A percentile compares a stretch with the other conserved stretches of the same genome.
Evolutionary conservation across 2,797 vertebrate species (phyloP).

Genomic region (Gymnopithys bicolor): DNA sequence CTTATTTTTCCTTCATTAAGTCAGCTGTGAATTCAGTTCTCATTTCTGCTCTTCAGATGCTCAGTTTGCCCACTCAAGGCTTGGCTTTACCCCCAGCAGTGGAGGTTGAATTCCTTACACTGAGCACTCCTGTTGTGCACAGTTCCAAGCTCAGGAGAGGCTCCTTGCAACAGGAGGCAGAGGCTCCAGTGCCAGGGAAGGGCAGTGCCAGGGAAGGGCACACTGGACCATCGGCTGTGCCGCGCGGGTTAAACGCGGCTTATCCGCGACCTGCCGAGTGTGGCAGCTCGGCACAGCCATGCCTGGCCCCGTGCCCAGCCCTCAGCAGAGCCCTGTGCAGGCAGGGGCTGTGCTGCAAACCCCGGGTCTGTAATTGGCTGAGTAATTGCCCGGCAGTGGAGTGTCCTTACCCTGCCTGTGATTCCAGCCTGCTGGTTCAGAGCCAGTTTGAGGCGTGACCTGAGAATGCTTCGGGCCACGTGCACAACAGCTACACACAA

Average conservation of each 20-base stretch:
- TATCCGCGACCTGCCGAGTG: conserved; percentile 42
- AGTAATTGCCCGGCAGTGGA: conserved; percentile 22
- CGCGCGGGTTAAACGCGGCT: background rate
- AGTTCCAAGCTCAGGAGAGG: background rate
- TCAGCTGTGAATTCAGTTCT: background rate
- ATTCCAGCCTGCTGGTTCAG: background rate
- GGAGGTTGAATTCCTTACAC: background rate
- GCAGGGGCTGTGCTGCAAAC: conserved; percentile 33
- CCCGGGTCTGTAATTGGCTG: conserved; percentile 8
- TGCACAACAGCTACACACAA: background rate
- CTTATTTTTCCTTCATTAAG: background rate
- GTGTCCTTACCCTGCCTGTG: conserved; percentile 18
- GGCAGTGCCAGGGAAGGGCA: background rate
- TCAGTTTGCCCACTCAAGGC: background rate
- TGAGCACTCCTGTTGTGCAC: background rate
- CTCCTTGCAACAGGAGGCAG: background rate
- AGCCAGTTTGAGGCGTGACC: background rate
- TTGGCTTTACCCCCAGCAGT: background rate
- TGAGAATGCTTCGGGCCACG: background rate
- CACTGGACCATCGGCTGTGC: background rate
- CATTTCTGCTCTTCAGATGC: background rate
- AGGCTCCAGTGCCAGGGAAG: background rate
- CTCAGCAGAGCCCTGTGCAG: background rate
- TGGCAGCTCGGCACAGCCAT: conserved; percentile 21
- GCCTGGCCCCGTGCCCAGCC: background rate